Conservation (phyloP, 2,797 vertebrate species). For the Parambassis ranga region DNA sequence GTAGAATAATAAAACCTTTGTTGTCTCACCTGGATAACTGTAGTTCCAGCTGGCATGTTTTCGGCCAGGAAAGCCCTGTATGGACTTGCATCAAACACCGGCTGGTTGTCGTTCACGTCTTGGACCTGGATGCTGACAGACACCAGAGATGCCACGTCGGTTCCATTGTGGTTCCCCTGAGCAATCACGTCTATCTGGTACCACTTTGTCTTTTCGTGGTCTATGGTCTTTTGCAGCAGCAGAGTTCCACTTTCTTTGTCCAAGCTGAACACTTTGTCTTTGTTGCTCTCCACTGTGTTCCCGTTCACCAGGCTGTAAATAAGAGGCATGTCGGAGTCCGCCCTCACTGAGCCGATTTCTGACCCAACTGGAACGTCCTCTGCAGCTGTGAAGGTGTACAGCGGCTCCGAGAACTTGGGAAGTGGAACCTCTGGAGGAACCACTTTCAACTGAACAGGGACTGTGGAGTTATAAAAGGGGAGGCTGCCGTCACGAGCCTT, state of each 20-base stretch:
- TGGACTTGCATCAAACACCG: constrained; percentile 92
- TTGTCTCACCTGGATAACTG: constrained; percentile 87
- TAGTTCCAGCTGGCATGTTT: constrained; percentile 93
- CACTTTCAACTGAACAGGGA: constrained; percentile 91
- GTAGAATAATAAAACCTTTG: neutral
- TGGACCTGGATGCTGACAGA: constrained; percentile 94
- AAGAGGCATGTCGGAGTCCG: constrained; percentile 88
- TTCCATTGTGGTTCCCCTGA: constrained; percentile 88
- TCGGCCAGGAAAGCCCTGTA: constrained; percentile 93
- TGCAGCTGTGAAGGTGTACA: constrained; percentile 92
- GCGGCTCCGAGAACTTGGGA: constrained; percentile 94
- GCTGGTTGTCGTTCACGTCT: constrained; percentile 96
- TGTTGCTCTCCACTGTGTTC: constrained; percentile 94
- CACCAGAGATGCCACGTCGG: constrained; percentile 89
- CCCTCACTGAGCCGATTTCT: constrained; percentile 90
- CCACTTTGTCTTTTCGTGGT: constrained; percentile 95
- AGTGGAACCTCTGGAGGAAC: constrained; percentile 89
- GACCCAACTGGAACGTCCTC: constrained; percentile 91
- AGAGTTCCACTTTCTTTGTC: constrained; percentile 88
- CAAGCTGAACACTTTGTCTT: constrained; percentile 88
- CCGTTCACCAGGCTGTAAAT: constrained; percentile 97
- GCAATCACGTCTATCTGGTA: constrained; percentile 95
- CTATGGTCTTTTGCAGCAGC: constrained; percentile 88
- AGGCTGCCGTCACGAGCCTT: constrained; percentile 92
- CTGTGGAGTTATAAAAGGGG: constrained; percentile 90